Percentiles rank a stretch among this genome's conserved stretches.
Evolutionary conservation across 2,888 invertebrate genomes (phyloP).

Genomic region (Ecdyonurus torrentis): DNA sequence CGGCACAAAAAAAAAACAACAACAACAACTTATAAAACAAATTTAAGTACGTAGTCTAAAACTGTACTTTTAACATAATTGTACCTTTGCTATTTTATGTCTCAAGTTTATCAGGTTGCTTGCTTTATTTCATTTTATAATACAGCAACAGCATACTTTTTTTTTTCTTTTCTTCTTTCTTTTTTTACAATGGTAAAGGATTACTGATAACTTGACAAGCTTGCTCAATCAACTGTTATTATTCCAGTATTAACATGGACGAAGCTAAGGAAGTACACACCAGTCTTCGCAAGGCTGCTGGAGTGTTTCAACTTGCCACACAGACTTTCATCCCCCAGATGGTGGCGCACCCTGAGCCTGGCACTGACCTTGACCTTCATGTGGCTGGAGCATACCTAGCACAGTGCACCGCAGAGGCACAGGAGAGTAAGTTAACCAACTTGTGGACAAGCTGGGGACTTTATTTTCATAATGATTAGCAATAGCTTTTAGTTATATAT

Average conservation of each 20-base stretch:
- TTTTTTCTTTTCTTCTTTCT: not conserved
- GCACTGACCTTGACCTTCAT: conserved; percentile 37
- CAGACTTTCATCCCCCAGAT: conserved; percentile 21
- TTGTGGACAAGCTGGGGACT: too few species aligned
- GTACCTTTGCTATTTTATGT: too few species aligned
- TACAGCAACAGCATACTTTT: not conserved
- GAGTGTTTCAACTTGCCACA: conserved; percentile 38
- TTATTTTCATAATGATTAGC: too few species aligned
- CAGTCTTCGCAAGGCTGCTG: conserved; percentile 38
- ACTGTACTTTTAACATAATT: too few species aligned
- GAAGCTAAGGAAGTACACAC: conserved; percentile 45
- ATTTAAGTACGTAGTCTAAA: too few species aligned
- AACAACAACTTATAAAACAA: too few species aligned
- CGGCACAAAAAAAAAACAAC: too few species aligned
- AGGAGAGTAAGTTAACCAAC: conserved; percentile 33
- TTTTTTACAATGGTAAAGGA: not conserved
- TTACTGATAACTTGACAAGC: not conserved
- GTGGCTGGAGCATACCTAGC: conserved; percentile 39
- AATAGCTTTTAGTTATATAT: too few species aligned
- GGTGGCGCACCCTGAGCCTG: conserved; percentile 25
- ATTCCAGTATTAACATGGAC: conserved; percentile 30
- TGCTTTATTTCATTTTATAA: not conserved
- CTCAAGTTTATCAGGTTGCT: too few species aligned
- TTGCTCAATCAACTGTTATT: not conserved
- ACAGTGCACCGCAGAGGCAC: conserved; percentile 47